A percentile compares a stretch with the other conserved stretches of the same genome.
Conservation (phyloP, 2,113 vertebrate species). For the Chamaetylas fuelleborni region DNA sequence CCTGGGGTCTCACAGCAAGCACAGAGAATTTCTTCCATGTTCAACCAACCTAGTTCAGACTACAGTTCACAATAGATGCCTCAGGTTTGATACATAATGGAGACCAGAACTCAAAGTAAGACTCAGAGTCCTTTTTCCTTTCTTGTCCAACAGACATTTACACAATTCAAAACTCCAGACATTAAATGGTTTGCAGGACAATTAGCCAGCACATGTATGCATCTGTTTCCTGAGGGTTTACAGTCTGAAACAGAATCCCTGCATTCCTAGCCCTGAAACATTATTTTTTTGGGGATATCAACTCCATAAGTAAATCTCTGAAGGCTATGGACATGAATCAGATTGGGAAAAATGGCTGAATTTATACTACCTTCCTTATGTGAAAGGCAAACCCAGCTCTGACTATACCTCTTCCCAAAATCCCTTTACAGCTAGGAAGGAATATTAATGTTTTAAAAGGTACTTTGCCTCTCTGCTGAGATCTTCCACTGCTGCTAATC, state of each 20-base stretch:
- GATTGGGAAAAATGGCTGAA: neutral
- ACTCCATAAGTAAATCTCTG: neutral
- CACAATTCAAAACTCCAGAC: neutral
- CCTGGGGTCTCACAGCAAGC: neutral
- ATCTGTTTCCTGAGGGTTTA: neutral
- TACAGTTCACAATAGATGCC: neutral
- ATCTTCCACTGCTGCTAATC: neutral
- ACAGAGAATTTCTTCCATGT: neutral
- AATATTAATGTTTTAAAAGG: conserved; percentile 52
- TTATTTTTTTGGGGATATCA: neutral
- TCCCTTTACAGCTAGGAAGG: neutral
- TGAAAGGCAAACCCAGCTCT: neutral
- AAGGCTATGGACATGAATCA: neutral
- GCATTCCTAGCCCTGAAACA: neutral
- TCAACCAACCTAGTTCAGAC: neutral
- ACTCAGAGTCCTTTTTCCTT: neutral
- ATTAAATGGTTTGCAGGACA: neutral
- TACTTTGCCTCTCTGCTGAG: conserved; percentile 6
- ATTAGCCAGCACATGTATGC: neutral
- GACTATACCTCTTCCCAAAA: neutral
- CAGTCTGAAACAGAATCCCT: neutral
- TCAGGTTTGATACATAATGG: rapidly evolving
- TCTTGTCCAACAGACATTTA: neutral
- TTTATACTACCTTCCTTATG: neutral
- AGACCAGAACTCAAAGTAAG: neutral